A percentile compares a stretch with the other conserved stretches of the same genome.
phyloP scores from a whole-genome alignment of 2,113 vertebrate species.

The Rhodinocichla rosea region DNA sequence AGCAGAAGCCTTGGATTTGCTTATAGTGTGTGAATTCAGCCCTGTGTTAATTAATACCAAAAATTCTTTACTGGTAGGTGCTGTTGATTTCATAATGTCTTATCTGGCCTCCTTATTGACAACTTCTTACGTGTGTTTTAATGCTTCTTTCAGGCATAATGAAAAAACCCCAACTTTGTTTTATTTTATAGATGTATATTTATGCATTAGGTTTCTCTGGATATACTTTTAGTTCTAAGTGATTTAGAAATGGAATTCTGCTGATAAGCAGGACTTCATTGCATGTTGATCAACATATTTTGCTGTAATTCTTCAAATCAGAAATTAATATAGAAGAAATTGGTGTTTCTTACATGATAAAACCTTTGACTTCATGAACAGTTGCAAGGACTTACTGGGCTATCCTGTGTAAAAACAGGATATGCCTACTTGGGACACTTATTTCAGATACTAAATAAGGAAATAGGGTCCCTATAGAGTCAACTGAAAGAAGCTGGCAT shows the following conservation, averaged over 20 bases:
- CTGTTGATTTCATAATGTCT: neutral
- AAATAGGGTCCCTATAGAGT: neutral
- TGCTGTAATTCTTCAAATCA: neutral
- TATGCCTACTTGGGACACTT: neutral
- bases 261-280: neutral
- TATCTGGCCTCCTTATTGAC: neutral
- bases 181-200: neutral
- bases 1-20: neutral
- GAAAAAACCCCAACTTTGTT: neutral
- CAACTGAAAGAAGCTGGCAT: neutral
- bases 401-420: neutral
- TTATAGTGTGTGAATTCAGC: neutral
- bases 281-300: neutral
- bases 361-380: neutral
- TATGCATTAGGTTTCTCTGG: neutral
- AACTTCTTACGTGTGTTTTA: neutral
- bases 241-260: neutral
- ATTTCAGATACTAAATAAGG: neutral
- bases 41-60: neutral
- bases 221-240: neutral
- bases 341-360: neutral
- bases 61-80: neutral
- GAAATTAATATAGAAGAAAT: neutral
- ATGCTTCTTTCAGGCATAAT: neutral
- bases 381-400: neutral